phyloP scores from a whole-genome alignment of 2,113 vertebrate genomes.

The Gallinago media region DNA sequence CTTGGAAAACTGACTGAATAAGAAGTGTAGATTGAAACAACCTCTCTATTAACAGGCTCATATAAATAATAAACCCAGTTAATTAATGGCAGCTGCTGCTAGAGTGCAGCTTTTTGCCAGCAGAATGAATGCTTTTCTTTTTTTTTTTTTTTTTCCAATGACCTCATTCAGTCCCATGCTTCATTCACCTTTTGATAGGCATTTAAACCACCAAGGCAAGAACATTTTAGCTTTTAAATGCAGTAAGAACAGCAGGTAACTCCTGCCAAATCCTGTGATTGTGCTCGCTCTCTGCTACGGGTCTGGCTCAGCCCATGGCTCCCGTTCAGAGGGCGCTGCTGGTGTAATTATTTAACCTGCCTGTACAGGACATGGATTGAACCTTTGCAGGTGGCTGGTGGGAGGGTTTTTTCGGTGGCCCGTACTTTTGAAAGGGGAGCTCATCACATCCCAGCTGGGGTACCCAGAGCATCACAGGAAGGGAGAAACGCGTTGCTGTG shows the following conservation, averaged over 20 bases:
- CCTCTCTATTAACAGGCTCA: conserved; percentile 18
- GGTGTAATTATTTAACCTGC: background rate
- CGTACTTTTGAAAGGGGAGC: background rate
- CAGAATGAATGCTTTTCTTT: background rate
- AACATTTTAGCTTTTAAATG: conserved; percentile 12
- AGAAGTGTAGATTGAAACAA: conserved; percentile 3
- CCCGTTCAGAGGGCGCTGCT: background rate
- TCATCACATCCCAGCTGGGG: background rate
- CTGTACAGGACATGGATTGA: accelerated
- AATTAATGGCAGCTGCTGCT: conserved; percentile 53
- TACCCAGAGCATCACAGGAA: background rate
- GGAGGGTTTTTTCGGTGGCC: background rate
- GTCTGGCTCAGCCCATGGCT: background rate
- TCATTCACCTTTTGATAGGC: background rate
- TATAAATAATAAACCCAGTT: conserved; percentile 43
- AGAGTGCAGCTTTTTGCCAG: background rate
- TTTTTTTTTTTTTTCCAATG: background rate
- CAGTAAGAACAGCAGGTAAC: background rate
- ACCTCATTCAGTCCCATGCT: conserved; percentile 40
- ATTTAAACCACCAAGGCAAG: background rate
- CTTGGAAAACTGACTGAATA: background rate
- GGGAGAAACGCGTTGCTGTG: accelerated
- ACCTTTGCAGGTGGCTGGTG: background rate
- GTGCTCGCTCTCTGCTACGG: background rate
- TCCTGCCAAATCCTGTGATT: background rate